phyloP scores from a whole-genome alignment of 2,113 vertebrate species.

The Narcine bancroftii region DNA sequence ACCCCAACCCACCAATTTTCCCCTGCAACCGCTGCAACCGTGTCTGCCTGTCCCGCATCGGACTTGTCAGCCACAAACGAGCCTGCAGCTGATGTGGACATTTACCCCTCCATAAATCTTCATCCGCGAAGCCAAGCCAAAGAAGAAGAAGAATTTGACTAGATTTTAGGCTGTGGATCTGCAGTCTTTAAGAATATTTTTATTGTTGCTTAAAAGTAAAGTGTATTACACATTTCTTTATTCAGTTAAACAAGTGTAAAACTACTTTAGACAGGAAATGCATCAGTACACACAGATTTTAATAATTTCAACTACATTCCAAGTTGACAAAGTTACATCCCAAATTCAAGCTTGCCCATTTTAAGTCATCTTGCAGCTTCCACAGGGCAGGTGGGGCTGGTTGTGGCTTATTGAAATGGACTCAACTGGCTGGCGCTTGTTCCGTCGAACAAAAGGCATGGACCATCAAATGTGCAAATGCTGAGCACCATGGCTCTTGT shows the following conservation, averaged over 20 bases:
- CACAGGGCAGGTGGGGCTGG: neutral
- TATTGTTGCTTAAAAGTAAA: neutral
- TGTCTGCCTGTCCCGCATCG: too few species aligned
- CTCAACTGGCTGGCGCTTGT: neutral
- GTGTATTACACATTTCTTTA: neutral
- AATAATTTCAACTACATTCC: neutral
- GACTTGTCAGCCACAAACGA: too few species aligned
- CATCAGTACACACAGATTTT: neutral
- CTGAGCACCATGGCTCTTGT: neutral
- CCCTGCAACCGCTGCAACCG: too few species aligned
- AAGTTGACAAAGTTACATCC: neutral
- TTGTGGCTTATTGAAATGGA: neutral
- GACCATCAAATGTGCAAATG: neutral
- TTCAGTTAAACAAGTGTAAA: neutral
- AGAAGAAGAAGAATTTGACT: too few species aligned
- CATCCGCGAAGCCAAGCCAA: too few species aligned
- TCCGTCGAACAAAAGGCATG: neutral
- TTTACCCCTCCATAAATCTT: too few species aligned
- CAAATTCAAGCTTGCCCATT: neutral
- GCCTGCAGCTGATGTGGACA: too few species aligned
- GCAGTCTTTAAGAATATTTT: too few species aligned
- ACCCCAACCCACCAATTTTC: too few species aligned
- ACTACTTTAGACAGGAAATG: neutral
- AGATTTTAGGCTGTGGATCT: too few species aligned
- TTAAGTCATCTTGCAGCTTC: neutral